Percentiles rank a stretch among this genome's conserved stretches.
phyloP scores from a whole-genome alignment of 1,140 invertebrate genomes.

The Euglossa dilemma region DNA sequence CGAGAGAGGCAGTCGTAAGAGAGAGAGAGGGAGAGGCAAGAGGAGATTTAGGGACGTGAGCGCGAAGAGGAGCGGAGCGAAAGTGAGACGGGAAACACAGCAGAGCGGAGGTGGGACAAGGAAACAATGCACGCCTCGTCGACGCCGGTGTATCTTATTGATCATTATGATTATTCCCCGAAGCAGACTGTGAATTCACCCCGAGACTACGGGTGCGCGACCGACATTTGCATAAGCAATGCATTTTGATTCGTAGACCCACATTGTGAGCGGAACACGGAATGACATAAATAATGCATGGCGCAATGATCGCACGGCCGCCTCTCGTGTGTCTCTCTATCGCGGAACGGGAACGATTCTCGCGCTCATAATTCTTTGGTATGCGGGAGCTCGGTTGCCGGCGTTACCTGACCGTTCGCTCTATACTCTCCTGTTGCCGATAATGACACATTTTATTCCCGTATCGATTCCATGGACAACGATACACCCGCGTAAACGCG shows the following conservation, averaged over 20 bases:
- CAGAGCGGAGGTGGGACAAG: neutral
- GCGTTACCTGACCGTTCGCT: conserved; percentile 20
- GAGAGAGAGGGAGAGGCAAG: neutral
- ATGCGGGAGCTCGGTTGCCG: conserved; percentile 13
- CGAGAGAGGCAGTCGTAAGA: neutral
- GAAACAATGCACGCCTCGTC: conserved; percentile 54
- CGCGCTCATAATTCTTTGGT: conserved; percentile 64
- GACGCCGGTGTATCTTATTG: conserved; percentile 74
- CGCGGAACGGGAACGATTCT: conserved; percentile 61
- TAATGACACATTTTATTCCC: conserved; percentile 23
- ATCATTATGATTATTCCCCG: conserved; percentile 77
- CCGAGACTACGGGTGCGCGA: conserved; percentile 70
- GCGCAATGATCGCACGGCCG: conserved; percentile 75
- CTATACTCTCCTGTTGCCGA: conserved; percentile 37
- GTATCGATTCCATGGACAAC: conserved; percentile 16
- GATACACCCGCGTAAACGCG: conserved; percentile 2
- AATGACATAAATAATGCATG: conserved; percentile 82
- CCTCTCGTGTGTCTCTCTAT: conserved; percentile 12
- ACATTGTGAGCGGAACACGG: conserved; percentile 71
- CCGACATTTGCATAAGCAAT: conserved; percentile 81
- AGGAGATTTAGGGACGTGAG: neutral
- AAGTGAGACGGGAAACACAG: neutral
- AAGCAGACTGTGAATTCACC: conserved; percentile 69
- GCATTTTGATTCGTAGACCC: conserved; percentile 80
- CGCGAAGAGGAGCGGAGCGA: neutral